These are phyloP conservation scores for Pachyseris speciosa DNA, from an alignment of 64 coral and sea anemone species.

Conservation along the genomic window DNA sequence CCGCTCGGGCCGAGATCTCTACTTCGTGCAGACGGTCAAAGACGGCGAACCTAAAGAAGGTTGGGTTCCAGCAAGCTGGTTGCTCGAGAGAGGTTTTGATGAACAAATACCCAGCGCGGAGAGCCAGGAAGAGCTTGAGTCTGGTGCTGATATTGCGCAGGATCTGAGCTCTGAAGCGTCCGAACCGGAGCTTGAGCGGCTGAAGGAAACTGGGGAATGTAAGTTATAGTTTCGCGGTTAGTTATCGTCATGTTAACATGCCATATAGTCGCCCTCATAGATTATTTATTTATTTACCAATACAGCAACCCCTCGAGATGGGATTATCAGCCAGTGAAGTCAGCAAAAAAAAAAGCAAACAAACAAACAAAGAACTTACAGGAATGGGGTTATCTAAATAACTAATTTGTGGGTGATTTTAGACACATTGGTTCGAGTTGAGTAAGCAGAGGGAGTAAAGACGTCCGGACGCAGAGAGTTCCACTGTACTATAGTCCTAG, in stretches of 20 bases:
- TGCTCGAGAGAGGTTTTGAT: conserved; percentile 69
- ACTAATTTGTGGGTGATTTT: too few relatives aligned
- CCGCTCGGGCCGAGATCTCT: conserved; percentile 91
- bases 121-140: neutral
- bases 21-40: conserved; percentile 87
- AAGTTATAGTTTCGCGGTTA: neutral
- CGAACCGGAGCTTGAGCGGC: conserved; percentile 79
- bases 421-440: too few relatives aligned
- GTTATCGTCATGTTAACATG: neutral
- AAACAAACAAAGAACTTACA: too few relatives aligned
- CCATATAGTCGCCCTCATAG: too few relatives aligned
- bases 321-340: too few relatives aligned
- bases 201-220: conserved; percentile 66
- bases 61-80: conserved; percentile 90
- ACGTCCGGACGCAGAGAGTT: too few relatives aligned
- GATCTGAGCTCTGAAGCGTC: conserved; percentile 89
- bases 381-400: too few relatives aligned
- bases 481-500: too few relatives aligned
- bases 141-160: conserved; percentile 49
- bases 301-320: too few relatives aligned
- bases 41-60: conserved; percentile 78
- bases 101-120: conserved; percentile 34
- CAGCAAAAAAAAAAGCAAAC: too few relatives aligned
- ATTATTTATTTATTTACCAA: too few relatives aligned
- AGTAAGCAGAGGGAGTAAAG: too few relatives aligned